Evolutionary conservation across 2,797 vertebrate species (phyloP).

Genomic region (Callimico goeldii): DNA sequence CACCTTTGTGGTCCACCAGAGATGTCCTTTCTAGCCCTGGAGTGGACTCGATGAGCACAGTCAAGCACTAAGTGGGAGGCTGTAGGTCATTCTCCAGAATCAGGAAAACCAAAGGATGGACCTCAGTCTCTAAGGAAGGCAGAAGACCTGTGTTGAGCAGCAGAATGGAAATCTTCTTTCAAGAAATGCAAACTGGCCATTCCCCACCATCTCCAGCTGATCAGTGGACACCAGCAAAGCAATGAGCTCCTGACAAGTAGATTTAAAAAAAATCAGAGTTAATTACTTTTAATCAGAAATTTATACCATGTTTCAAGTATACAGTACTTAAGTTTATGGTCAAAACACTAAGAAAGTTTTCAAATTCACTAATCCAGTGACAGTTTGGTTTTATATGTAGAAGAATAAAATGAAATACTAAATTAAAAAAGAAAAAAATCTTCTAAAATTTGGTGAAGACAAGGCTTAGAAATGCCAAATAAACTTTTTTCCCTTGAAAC

Average conservation of each 20-base stretch:
- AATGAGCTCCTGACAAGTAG: neutral
- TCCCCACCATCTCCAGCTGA: neutral
- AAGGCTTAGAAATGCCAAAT: neutral
- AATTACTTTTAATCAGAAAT: neutral
- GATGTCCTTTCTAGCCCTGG: neutral
- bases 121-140: neutral
- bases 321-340: neutral
- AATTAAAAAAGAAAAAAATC: neutral
- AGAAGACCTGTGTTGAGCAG: neutral
- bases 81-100: neutral
- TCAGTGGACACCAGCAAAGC: neutral
- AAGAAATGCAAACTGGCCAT: neutral
- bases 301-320: neutral
- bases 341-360: neutral
- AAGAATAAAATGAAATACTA: neutral
- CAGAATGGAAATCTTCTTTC: neutral
- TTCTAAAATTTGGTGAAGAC: constrained; percentile 50
- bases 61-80: neutral
- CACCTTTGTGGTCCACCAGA: neutral
- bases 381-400: neutral
- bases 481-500: neutral
- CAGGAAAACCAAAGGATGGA: neutral
- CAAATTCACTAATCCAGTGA: neutral
- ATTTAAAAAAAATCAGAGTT: neutral
- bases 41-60: neutral